phyloP scores from a whole-genome alignment of 2,797 vertebrate genomes.

The Hydrolagus colliei region DNA sequence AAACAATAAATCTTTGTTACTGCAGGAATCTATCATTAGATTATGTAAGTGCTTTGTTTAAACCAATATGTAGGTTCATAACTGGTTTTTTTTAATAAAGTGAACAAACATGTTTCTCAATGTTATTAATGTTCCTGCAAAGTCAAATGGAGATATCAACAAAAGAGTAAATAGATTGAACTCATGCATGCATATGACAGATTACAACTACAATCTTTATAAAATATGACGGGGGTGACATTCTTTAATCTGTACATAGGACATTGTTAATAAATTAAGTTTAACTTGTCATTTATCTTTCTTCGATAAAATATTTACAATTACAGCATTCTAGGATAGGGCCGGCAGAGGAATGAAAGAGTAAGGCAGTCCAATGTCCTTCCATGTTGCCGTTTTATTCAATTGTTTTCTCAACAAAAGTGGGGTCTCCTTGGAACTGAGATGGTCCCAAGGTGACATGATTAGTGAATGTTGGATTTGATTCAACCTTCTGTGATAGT shows the following conservation, averaged over 20 bases:
- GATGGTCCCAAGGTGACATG: too few relatives aligned
- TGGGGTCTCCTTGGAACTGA: too few relatives aligned
- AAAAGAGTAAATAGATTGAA: conserved; percentile 2
- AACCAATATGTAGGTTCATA: not conserved
- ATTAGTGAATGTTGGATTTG: too few relatives aligned
- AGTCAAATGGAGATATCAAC: conserved; percentile 4
- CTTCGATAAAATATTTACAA: not conserved
- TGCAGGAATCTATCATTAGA: not conserved
- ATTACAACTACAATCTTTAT: conserved; percentile 18
- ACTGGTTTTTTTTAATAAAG: not conserved
- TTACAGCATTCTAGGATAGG: not conserved
- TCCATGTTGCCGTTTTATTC: not conserved
- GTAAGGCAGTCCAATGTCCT: not conserved
- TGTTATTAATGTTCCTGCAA: conserved; percentile 5
- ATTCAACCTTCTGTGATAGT: too few relatives aligned
- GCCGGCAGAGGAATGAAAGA: not conserved
- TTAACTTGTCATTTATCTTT: not conserved
- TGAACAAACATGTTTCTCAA: not conserved
- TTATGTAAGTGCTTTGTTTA: not conserved
- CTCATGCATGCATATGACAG: conserved; percentile 5
- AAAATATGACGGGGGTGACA: not conserved
- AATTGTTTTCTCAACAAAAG: not conserved
- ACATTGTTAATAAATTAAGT: not conserved
- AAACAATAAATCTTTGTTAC: too few relatives aligned
- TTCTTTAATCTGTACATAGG: not conserved